These are phyloP conservation scores for Chrysina gloriosa DNA, from an alignment of 2,888 invertebrate species.

Conservation along the genomic window DNA sequence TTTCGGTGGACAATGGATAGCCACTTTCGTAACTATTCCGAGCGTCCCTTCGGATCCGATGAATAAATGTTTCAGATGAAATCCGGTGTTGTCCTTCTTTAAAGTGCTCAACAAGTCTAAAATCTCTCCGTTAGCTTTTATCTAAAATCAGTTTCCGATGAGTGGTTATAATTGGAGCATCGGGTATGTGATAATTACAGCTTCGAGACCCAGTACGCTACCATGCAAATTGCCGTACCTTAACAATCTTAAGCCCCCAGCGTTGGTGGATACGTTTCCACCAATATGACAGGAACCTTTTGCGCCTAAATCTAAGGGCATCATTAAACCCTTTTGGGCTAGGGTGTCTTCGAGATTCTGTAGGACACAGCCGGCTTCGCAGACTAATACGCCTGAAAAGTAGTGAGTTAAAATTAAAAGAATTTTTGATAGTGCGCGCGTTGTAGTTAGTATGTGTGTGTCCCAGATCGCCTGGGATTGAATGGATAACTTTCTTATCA, in stretches of 20 bases:
- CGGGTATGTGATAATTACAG: constrained; percentile 70
- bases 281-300: constrained; percentile 97
- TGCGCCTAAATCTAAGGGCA: constrained; percentile 97
- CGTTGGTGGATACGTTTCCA: constrained; percentile 96
- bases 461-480: too few species aligned
- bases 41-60: constrained; percentile 98
- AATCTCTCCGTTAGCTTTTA: constrained; percentile 86
- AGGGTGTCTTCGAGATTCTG: constrained; percentile 85
- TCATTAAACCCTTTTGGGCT: constrained; percentile 80
- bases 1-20: constrained; percentile 88
- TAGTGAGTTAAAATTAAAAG: background rate
- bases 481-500: too few species aligned
- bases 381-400: constrained; percentile 76
- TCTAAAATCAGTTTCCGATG: constrained; percentile 66
- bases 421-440: too few species aligned
- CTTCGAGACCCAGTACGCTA: constrained; percentile 90
- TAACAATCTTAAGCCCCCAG: constrained; percentile 93
- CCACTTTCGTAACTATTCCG: constrained; percentile 92
- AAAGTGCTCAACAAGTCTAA: constrained; percentile 86
- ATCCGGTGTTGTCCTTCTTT: constrained; percentile 98
- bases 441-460: too few species aligned
- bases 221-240: constrained; percentile 97
- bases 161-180: background rate
- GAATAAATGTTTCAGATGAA: constrained; percentile 95
- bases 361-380: constrained; percentile 95